Percentiles rank a stretch among this genome's conserved stretches.
These are phyloP conservation scores for Chelidonichthys spinosus DNA, from an alignment of 2,797 vertebrate genomes.

Conservation along the genomic window DNA sequence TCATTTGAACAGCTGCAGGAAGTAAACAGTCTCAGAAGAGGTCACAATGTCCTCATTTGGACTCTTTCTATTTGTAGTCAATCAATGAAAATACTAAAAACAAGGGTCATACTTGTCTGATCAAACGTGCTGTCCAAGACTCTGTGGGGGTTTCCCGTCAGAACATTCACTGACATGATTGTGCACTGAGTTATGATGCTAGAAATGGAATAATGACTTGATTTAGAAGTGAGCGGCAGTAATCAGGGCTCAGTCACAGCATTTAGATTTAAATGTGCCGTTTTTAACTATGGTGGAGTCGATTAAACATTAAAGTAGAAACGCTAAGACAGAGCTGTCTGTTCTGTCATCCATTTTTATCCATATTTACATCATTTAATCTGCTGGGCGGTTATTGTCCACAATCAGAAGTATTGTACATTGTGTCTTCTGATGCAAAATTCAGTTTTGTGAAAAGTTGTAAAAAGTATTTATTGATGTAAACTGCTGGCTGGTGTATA, in stretches of 20 bases:
- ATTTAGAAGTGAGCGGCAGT: slow-evolving; percentile 41
- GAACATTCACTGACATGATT: slow-evolving; percentile 79
- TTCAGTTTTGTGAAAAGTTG: background rate
- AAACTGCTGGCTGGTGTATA: background rate
- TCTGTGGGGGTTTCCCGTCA: slow-evolving; percentile 67
- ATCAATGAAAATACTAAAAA: slow-evolving; percentile 7
- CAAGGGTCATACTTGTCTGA: slow-evolving; percentile 33
- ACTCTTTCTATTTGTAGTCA: slow-evolving; percentile 10
- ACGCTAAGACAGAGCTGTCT: background rate
- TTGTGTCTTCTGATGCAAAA: background rate
- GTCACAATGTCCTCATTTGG: slow-evolving; percentile 1
- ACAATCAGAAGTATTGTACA: background rate
- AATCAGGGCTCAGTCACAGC: slow-evolving; percentile 44
- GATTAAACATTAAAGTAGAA: background rate
- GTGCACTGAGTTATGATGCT: slow-evolving; percentile 75
- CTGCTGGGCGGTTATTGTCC: background rate
- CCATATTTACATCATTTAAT: background rate
- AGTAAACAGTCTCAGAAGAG: slow-evolving; percentile 2
- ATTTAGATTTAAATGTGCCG: slow-evolving; percentile 46
- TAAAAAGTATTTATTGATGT: background rate
- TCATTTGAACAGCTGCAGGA: background rate
- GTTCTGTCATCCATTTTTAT: background rate
- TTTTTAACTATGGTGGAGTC: background rate
- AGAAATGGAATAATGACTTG: slow-evolving; percentile 66
- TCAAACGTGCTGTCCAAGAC: slow-evolving; percentile 61